Percentiles rank a stretch among this genome's conserved stretches.
phyloP scores from a whole-genome alignment of 1,140 invertebrate species.

The Megalopta genalis region DNA sequence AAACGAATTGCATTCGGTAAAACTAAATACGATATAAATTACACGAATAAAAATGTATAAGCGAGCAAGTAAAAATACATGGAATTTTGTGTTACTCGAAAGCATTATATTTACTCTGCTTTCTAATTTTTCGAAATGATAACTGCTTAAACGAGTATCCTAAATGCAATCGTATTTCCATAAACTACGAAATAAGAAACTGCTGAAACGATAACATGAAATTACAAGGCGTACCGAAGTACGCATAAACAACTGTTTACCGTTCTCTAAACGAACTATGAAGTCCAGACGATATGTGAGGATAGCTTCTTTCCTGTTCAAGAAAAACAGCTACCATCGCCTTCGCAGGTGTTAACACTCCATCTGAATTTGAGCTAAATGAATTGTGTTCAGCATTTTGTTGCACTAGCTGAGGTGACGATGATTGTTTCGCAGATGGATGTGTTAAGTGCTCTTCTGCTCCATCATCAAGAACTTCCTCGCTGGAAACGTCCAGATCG shows the following conservation, averaged over 20 bases:
- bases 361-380: slow-evolving; percentile 85
- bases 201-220: background rate
- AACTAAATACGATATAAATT: background rate
- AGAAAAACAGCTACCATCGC: slow-evolving; percentile 61
- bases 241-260: slow-evolving; percentile 71
- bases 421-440: slow-evolving; percentile 27
- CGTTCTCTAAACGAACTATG: slow-evolving; percentile 83
- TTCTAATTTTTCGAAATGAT: background rate
- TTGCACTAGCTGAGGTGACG: slow-evolving; percentile 48
- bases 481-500: slow-evolving; percentile 59
- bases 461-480: slow-evolving; percentile 55
- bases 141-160: background rate
- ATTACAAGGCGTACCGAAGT: background rate
- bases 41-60: background rate
- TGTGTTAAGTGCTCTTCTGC: slow-evolving; percentile 42
- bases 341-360: slow-evolving; percentile 81
- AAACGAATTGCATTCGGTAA: too few relatives aligned
- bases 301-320: slow-evolving; percentile 72
- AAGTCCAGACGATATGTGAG: slow-evolving; percentile 71
- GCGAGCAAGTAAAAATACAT: background rate
- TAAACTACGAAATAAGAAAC: background rate
- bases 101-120: background rate
- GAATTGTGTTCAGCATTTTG: slow-evolving; percentile 80
- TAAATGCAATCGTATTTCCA: background rate
- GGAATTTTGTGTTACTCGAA: background rate